Evolutionary conservation across 2,113 vertebrate species (phyloP), one percentile per base, ranked within the genome.

Genomic region (Furnarius figulus): DNA sequence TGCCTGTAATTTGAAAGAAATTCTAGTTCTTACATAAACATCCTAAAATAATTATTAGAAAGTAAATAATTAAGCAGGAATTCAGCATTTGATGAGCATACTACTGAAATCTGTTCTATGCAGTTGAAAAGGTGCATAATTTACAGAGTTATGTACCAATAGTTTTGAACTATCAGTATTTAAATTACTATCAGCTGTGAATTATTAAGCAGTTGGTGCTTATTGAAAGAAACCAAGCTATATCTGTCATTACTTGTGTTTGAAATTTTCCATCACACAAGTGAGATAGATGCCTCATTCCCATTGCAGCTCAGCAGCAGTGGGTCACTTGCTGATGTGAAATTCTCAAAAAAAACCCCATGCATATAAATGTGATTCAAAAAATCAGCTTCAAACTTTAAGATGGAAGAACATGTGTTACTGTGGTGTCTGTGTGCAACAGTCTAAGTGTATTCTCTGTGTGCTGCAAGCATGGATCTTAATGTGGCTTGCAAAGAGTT

Each of bases 341-440:
- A 83, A 27, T 62, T 33, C 20, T 68, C 9, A 12, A 6, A 20
- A n/a, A 58, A 8, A 1, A 6, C 19, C 9, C 19, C 8, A 2
- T 47, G 1, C 33, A 6, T 25, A 8, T 61, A 47, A 33, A 18
- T 73, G 18, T 0, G 0, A 42, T 40, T 12, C 12, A 62, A 73
- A 50, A 62, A 85, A 61, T 23, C 5, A 3, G 2, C 39, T 67
- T 75, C 70, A 49, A 31, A 25, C 50, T 72, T 92, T 2, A 66
- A 10, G 79, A 5, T 44, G 14, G 14, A 27, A 33, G 27, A 31
- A 33, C 2, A 4, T 4, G 8, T 42, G 7, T 59, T 78, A 17
- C 46, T 35, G 17, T 44, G 11, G 5, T 82, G 33, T 47, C 24
- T 55, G 35, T 63, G 47, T 82, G 63, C n/a, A 68, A 0, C 5